phyloP scores from a whole-genome alignment of 2,113 vertebrate species.

The Cavia aperea region DNA sequence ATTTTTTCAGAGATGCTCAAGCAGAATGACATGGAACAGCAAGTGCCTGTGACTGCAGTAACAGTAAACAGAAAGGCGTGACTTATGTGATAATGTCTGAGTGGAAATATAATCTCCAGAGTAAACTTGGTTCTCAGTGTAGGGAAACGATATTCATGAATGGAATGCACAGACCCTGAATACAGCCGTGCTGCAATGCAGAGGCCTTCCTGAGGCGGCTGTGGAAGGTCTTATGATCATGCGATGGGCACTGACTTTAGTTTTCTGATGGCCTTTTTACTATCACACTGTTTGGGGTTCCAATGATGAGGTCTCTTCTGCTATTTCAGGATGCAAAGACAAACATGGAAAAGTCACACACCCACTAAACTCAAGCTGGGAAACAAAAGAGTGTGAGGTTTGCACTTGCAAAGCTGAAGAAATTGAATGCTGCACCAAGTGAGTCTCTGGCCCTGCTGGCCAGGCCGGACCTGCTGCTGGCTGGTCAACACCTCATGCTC shows the following conservation, averaged over 20 bases:
- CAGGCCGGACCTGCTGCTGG: not conserved
- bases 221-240: not conserved
- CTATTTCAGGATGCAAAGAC: not conserved
- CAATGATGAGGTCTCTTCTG: not conserved
- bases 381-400: not conserved
- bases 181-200: not conserved
- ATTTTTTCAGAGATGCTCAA: not conserved
- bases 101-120: not conserved
- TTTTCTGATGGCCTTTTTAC: not conserved
- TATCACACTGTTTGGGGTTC: not conserved
- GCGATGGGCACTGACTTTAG: not conserved
- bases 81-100: not conserved
- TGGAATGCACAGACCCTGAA: not conserved
- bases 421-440: not conserved
- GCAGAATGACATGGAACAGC: not conserved
- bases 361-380: no score
- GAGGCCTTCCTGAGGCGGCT: not conserved
- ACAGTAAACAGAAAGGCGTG: not conserved
- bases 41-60: not conserved
- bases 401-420: not conserved
- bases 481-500: not conserved
- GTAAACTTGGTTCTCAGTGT: not conserved
- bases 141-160: not conserved
- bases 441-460: not conserved
- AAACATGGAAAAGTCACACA: not conserved